Evolutionary conservation across 2,888 invertebrate species (phyloP), one percentile per base, ranked within the genome.

Genomic region (Loripinus fragilis): DNA sequence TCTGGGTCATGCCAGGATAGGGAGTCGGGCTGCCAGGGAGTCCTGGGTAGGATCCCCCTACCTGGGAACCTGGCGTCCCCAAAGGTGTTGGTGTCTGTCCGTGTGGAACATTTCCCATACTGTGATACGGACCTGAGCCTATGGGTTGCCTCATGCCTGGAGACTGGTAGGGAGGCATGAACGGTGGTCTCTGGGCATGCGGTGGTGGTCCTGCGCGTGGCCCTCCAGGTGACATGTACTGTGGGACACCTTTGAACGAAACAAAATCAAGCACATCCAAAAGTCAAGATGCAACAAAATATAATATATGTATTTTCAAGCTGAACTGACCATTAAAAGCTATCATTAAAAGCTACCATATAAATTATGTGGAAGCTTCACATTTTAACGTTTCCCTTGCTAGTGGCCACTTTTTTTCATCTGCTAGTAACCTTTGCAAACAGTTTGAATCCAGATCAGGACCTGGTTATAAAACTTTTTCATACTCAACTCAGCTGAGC

Each of bases 121-220:
- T 85, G 55, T 82, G 84, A 76, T 85, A 85, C 38, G 82, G 85
- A 48, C 85, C 81, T 76, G 75, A 69, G 38, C 38, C 12, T 12
- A 38, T 38, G 28, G 82, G 78, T 35, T 52, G 78, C 69, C 83
- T 75, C 73, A 72, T 74, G 74, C 76, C 84, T 35, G 72, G 80
- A 67, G 71, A 75, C 78, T 83, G 86, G 76, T 83, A 86, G 25
- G 84, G 86, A 20, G 85, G 77, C 82, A 81, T 79, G 72, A 71
- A 78, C 17, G 80, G 79, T 42, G 74, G 84, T 67, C 78, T 77
- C 28, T 77, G 80, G 30, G 79, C 78, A 12, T 38, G 38, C 12
- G 72, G 81, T 41, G 72, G 81, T 41, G 52, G 71, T 55, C 76
- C 78, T 25, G 55, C 25, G 20, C 76, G 73, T 38, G 42, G 73